These are phyloP conservation scores for Mormyrus iriodes DNA, from an alignment of 2,113 vertebrate genomes.

Conservation along the genomic window DNA sequence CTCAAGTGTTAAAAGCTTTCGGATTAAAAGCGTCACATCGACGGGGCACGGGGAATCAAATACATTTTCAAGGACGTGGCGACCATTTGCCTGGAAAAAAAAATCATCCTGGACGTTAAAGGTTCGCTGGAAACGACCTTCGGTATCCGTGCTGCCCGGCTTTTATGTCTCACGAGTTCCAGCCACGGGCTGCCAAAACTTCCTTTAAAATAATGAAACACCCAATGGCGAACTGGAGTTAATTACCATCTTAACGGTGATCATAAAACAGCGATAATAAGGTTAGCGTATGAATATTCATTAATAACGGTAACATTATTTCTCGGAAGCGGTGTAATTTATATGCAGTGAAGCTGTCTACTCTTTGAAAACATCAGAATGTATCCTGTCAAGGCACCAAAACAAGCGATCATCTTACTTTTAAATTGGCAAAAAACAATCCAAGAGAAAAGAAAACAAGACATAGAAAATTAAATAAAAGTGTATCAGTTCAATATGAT, in stretches of 20 bases:
- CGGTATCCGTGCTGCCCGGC: slow-evolving; percentile 29
- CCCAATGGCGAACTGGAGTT: slow-evolving; percentile 50
- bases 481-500: neutral
- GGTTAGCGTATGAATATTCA: slow-evolving; percentile 49
- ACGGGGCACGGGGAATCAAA: slow-evolving; percentile 63
- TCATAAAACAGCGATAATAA: slow-evolving; percentile 17
- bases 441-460: neutral
- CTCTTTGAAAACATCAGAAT: slow-evolving; percentile 1
- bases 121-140: slow-evolving; percentile 50
- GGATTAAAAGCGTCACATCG: slow-evolving; percentile 59
- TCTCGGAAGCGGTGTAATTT: slow-evolving; percentile 23
- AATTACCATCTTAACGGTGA: slow-evolving; percentile 43
- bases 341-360: slow-evolving; percentile 1
- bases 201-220: slow-evolving; percentile 50
- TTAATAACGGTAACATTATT: slow-evolving; percentile 49
- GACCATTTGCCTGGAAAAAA: slow-evolving; percentile 61
- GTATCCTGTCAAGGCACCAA: neutral
- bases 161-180: slow-evolving; percentile 37
- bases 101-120: slow-evolving; percentile 65
- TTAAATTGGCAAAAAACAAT: neutral
- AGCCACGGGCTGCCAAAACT: slow-evolving; percentile 47
- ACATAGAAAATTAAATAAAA: neutral
- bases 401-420: neutral
- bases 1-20: slow-evolving; percentile 75
- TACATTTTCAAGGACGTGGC: slow-evolving; percentile 70